Base-by-base conservation (phyloP, 2,888 invertebrate species). In the Anticlea derivata region DNA sequence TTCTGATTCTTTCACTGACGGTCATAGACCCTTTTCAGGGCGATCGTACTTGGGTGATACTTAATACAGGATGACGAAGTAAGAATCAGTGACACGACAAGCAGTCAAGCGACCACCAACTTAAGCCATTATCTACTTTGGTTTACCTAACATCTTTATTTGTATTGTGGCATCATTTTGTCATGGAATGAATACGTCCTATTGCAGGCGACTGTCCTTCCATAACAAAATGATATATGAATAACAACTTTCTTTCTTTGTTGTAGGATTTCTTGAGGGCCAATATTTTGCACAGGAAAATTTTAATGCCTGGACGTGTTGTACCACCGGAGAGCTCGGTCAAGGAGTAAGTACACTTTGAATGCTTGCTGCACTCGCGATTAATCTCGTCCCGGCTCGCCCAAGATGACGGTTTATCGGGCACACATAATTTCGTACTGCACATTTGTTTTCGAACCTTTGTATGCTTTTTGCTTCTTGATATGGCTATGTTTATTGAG, bases 261-360 rank as follows among this genome's bases (percentile, higher is more conserved):
- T 86, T 85, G 50, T 70, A 90, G 90, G 84, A 82, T 27, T 72
- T 90, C 47, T 54, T 66, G 59, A 58, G 64, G 46, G 80, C 78
- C 31, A 88, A 88, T 41, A 66, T 89, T 50, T 61, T 68, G 29
- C 71, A 89, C 71, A 83, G 72, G 78, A 90, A 90, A 76, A 83
- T 90, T 56, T 74, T 82, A 35, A 80, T 87, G 68, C 84, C 84
- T 8, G 90, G 90, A 50, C 84, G 85, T 53, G 65, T 81, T 47
- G 69, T 89, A 68, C 90, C 90, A 50, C 80, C 88, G 5, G 75
- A 83, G 65, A 43, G 63, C 48, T 78, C 72, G 71, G 86, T 89
- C 46, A 66, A 47, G 59, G 70, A 82, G 90, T 90, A 80, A 86
- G 89, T 87, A 54, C 52, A 63, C 59, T 60, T 64, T 66, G 52